Evolutionary conservation across 2,888 invertebrate species (phyloP), one percentile per base, ranked within the genome.

Genomic region (Dolichopus griseipennis): DNA sequence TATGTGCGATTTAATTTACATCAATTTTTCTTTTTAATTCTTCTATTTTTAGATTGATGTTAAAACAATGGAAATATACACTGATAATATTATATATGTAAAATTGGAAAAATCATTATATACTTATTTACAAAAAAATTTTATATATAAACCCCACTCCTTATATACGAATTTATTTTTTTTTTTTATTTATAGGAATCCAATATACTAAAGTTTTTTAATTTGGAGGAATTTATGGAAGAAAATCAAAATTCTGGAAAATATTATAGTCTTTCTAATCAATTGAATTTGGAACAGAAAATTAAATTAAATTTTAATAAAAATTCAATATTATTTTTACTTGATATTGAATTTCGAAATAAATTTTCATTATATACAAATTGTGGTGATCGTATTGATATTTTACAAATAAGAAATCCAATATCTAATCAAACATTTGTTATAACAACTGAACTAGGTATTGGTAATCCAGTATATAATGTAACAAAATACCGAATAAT

Each of bases 231-330:
- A 12, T 52, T 18, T n/a, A n/a, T 15, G 6, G 52, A 52, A 15
- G 52, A 52, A 52, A 52, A 12, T 18, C 3, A 52, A 52, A n/a
- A 52, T 52, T 52, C 52, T 52, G 52, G 52, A 52, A 52, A 52
- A 52, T 52, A 52, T 52, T 52, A 52, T n/a, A 9, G 15, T 18
- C 52, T 52, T 52, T 52, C 52, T 2, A 18, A 52, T 52, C 15
- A 52, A 52, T 52, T 52, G 15, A n/a, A 52, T 12, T 52, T 52
- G 18, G 52, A 52, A 52, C 9, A 52, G 18, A n/a, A 52, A 18
- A 52, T 52, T 52, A 15, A 52, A 52, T 52, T 52, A 52, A 52
- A 52, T 52, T 52, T 52, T n/a, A 52, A 52, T 52, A 52, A 52
- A 52, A 52, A 52, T 4, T 52, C 15, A 52, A 52, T 12, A 15